phyloP scores from a whole-genome alignment of 1,140 invertebrate species.

The Proales similis region DNA sequence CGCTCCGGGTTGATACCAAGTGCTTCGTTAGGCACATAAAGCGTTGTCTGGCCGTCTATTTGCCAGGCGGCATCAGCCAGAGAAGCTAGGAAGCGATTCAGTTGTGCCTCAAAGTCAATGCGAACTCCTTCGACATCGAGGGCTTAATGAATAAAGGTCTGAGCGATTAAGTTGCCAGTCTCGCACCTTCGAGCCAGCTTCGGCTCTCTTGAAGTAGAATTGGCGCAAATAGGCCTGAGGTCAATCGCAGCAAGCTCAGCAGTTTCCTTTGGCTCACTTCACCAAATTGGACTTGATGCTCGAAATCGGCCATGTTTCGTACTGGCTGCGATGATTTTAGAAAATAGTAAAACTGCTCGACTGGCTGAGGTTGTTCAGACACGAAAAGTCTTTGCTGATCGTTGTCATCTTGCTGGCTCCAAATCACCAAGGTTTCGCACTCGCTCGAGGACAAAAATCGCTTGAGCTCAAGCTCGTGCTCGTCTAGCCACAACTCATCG shows the following conservation, averaged over 20 bases:
- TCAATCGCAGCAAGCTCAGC: constrained; percentile 49
- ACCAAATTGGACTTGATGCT: constrained; percentile 48
- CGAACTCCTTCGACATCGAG: constrained; percentile 60
- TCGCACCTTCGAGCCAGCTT: constrained; percentile 54
- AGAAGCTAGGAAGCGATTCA: constrained; percentile 69
- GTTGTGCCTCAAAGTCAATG: constrained; percentile 65
- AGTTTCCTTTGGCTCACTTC: constrained; percentile 46
- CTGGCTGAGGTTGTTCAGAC: too few relatives aligned
- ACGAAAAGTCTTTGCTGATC: too few relatives aligned
- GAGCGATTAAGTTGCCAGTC: constrained; percentile 12
- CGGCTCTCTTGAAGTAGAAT: constrained; percentile 52
- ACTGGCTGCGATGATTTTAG: constrained; percentile 44
- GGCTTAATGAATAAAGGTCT: neutral
- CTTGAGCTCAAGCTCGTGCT: too few relatives aligned
- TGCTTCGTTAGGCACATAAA: constrained; percentile 72
- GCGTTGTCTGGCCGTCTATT: constrained; percentile 68
- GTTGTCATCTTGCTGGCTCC: too few relatives aligned
- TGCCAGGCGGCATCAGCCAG: constrained; percentile 73
- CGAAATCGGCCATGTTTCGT: constrained; percentile 46
- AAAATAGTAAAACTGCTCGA: constrained; percentile 49
- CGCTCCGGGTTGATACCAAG: constrained; percentile 57
- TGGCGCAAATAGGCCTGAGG: constrained; percentile 53
- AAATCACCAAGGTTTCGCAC: too few relatives aligned
- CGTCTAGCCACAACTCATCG: too few relatives aligned
- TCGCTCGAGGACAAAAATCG: too few relatives aligned